phyloP scores from a whole-genome alignment of 1,140 invertebrate species.

The Neodiprion virginianus region DNA sequence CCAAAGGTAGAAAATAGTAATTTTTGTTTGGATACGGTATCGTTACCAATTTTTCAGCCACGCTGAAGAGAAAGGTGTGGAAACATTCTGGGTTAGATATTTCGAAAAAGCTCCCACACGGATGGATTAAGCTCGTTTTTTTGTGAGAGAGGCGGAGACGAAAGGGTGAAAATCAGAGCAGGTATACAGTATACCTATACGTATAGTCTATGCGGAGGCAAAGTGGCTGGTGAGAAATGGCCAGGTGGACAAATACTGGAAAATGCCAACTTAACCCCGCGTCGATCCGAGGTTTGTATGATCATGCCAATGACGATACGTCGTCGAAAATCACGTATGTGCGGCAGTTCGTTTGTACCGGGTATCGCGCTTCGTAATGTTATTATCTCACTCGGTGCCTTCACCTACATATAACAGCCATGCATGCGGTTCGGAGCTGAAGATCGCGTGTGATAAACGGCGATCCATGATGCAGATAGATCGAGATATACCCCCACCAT shows the following conservation, averaged over 20 bases:
- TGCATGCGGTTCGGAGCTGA: no score
- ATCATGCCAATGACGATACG: neutral
- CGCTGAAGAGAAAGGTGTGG: no score
- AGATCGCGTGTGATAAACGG: conserved; percentile 1
- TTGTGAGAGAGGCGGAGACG: neutral
- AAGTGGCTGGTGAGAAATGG: conserved; percentile 4
- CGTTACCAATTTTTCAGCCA: no score
- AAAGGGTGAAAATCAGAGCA: neutral
- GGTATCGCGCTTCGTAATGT: no score
- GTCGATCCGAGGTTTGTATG: neutral
- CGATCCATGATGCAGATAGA: no score
- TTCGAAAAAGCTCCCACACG: no score
- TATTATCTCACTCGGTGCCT: no score
- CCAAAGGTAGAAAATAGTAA: no score
- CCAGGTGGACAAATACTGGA: conserved; percentile 3
- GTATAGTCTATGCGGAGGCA: neutral
- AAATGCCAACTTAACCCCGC: neutral
- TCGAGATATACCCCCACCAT: neutral
- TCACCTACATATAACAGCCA: no score
- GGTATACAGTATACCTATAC: neutral
- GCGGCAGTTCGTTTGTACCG: neutral
- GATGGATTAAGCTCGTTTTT: no score
- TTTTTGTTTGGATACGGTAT: no score
- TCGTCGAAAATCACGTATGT: neutral
- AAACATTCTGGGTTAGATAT: no score